Percentiles rank a stretch among this genome's conserved stretches.
phyloP scores from a whole-genome alignment of 2,888 invertebrate genomes.

The Trissolcus brochymenae region DNA sequence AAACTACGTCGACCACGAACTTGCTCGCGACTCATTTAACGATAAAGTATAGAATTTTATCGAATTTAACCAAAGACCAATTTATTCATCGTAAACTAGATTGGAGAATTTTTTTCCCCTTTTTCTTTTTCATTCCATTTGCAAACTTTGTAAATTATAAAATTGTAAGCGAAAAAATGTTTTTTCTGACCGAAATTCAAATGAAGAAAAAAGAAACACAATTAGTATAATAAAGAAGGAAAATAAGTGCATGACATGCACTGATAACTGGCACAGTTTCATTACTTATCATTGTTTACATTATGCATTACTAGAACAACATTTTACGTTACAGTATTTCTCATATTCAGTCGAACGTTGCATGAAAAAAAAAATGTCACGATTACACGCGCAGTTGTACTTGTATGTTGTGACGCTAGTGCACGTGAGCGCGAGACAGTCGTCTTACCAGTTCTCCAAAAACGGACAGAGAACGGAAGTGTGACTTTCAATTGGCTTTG shows the following conservation, averaged over 20 bases:
- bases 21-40: no score
- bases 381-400: constrained; percentile 18
- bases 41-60: no score
- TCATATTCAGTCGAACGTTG: constrained; percentile 6
- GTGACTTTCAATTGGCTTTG: constrained; percentile 37
- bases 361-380: constrained; percentile 6
- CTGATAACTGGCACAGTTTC: background rate
- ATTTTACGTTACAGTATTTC: background rate
- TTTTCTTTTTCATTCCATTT: no score
- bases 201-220: background rate
- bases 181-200: no score
- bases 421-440: constrained; percentile 35
- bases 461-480: constrained; percentile 45
- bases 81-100: no score
- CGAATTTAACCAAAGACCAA: no score
- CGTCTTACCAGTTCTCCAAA: constrained; percentile 44
- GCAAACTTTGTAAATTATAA: no score
- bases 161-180: no score
- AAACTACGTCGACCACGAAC: no score
- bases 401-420: constrained; percentile 23
- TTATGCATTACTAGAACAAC: constrained; percentile 14
- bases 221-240: background rate
- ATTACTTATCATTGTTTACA: constrained; percentile 21
- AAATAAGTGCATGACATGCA: background rate
- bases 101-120: no score